A percentile compares a stretch with the other conserved stretches of the same genome.
phyloP scores from a whole-genome alignment of 1,140 invertebrate genomes.

The Drosophila nebulosa region DNA sequence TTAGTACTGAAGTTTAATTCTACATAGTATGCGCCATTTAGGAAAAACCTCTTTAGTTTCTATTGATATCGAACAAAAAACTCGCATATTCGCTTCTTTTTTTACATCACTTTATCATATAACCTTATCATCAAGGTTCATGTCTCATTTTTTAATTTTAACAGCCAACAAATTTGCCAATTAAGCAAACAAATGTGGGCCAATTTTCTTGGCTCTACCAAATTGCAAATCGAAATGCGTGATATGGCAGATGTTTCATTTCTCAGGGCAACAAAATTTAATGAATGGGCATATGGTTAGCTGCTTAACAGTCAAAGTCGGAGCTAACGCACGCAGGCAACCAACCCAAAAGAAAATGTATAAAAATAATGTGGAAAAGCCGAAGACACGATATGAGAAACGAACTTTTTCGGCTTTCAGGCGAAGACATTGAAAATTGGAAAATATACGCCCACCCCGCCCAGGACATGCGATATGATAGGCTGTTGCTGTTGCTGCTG shows the following conservation, averaged over 20 bases:
- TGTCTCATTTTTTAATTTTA: not conserved
- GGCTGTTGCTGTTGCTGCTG: conserved; percentile 52
- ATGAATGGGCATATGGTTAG: not conserved
- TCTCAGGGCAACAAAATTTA: conserved; percentile 33
- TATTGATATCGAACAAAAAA: no score
- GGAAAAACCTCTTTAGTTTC: no score
- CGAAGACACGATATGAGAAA: conserved; percentile 30
- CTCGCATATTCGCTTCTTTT: no score
- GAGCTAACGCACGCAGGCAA: conserved; percentile 1
- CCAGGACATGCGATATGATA: conserved; percentile 55
- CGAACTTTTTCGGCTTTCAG: conserved; percentile 24
- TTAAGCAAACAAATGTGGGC: not conserved
- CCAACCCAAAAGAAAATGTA: not conserved
- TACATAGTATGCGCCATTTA: no score
- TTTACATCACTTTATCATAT: no score
- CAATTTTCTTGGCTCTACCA: not conserved
- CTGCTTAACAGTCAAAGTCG: not conserved
- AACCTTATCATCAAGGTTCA: no score
- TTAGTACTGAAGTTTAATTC: no score
- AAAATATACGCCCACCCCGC: conserved; percentile 44
- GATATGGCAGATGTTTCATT: conserved; percentile 38
- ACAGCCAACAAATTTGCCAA: not conserved
- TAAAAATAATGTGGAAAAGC: conserved; percentile 7
- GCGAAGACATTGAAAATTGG: conserved; percentile 59
- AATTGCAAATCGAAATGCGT: conserved; percentile 40